Evolutionary conservation across 2,888 invertebrate genomes (phyloP), one percentile per base, ranked within the genome.

Genomic region (Rhagonycha lutea): DNA sequence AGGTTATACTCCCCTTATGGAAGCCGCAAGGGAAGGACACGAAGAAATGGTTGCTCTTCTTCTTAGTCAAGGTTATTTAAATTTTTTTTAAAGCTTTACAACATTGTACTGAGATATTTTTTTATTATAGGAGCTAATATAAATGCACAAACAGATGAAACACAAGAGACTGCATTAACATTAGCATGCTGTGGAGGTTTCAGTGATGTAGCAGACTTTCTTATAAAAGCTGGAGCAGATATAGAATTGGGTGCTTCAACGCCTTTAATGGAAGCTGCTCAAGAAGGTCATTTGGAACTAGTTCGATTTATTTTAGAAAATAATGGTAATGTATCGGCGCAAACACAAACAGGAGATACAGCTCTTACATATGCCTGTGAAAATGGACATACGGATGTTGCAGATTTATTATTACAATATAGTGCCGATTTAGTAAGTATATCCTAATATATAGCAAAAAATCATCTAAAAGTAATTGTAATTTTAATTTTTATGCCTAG

Each of bases 1-100:
- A 90, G 98, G 99, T 26, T 99, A 99, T 89, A 99, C 99, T 32
- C 99, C 99, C 18, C 90, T 99, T 78, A 99, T 99, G 99, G 99
- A 99, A 90, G 99, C 99, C 67, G 97, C 98, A 0, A 90, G 99
- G 69, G 99, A 99, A 88, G 99, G 99, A 73, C 99, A 99, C 88
- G 98, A 98, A 87, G 98, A 98, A 88, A 98, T 99, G 96, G 98
- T 99, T 9, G 96, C 97, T 65, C 89, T 98, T 72, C 91, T 99
- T 73, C 90, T 99, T 12, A 95, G 95, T 80, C 96, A 97, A 89
- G 96, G 92, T 92, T n/a, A 86, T 10, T 70, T 70, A 47, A 2
- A 47, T n/a, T 11, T 26, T 67, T 29, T 28, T 14, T 9, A 29
- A 29, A 0, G 9, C 8, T 68, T 2, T 11, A 68, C 14, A 29